Evolutionary conservation across 2,113 vertebrate species (phyloP), one percentile per base, ranked within the genome.

Genomic region (Austrofundulus limnaeus): DNA sequence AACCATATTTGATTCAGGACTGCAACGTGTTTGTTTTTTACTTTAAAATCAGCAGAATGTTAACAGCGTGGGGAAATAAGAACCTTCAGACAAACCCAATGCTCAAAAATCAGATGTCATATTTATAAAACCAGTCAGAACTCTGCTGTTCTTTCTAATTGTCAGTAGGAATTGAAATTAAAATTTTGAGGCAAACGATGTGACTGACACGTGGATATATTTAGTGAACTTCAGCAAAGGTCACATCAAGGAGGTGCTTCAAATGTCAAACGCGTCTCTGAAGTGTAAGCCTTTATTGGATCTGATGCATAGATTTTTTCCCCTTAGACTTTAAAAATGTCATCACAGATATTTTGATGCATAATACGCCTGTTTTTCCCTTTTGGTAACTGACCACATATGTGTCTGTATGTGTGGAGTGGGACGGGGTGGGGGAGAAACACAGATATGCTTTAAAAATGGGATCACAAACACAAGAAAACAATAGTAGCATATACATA

Each of bases 251-350:
- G 70, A 68, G 68, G 64, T 49, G 73, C 68, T 82, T 68, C 64
- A 87, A 87, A 85, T 85, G 81, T 82, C 85, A 85, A 76, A 63
- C 2, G 51, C 47, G 4, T 67, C 76, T 78, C 66, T 85, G 75
- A 73, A 83, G 78, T 77, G 78, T 67, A 66, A 75, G 39, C 78
- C 76, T 80, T 77, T 80, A 72, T 79, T 59, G 61, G 52, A 74
- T 78, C 59, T 58, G 66, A 78, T 61, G 38, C 49, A 74, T 67
- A 78, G 71, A 80, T 49, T 55, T 81, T 46, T 67, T 61, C 57
- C 25, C 66, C 43, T 34, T 34, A 47, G 60, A 74, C 60, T 63
- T 38, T n/a, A 72, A 52, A 78, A 85, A 81, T 65, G 80, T 73
- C 65, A 87, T 67, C 46, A 47, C 66, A 59, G 62, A 70, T 78